Base-by-base conservation (phyloP, 2,888 invertebrate genomes). In the Lucinisca nassula region DNA sequence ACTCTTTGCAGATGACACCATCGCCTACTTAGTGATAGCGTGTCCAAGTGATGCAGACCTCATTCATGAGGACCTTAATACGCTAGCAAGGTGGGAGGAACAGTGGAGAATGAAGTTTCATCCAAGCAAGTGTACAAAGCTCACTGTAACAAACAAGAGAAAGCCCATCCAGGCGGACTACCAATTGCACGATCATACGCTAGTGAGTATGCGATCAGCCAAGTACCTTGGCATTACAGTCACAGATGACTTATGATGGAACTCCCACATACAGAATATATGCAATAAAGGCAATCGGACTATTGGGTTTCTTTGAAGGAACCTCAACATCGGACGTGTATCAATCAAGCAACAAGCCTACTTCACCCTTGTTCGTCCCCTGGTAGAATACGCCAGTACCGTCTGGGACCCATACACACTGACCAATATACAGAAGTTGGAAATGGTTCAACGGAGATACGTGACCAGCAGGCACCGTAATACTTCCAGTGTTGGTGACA, bases 1-100 rank as follows among this genome's bases (percentile, higher is more conserved):
- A 10, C 51, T 70, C 6, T 77, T 77, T 77, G 77, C 77, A 21
- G 85, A 85, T 38, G 85, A 85, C 79, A 75, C 75, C 51, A 87
- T 72, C 1, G 27, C 61, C 0, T 75, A 79, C 37, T 27, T 82
- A 0, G 72, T n/a, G 61, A 70, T n/a, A 37, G 70, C 3, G n/a
- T n/a, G n/a, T n/a, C n/a, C 38, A n/a, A 55, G 51, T 1, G 79
- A 79, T 58, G 45, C 51, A 17, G n/a, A 75, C 38, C n/a, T 37
- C n/a, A n/a, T 82, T 38, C 73, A 77, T 17, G 58, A 27, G 1
- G 84, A 79, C 61, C 73, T 73, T 3, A 73, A 17, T 70, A 72
- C 27, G 10, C 32, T 73, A 6, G 58, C 32, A 4, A 1, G 3
- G 1, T 81, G 80, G 82, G 58, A 51, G 35, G 1, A 30, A 24